phyloP scores from a whole-genome alignment of 2,113 vertebrate species.

The Fulmarus glacialis region DNA sequence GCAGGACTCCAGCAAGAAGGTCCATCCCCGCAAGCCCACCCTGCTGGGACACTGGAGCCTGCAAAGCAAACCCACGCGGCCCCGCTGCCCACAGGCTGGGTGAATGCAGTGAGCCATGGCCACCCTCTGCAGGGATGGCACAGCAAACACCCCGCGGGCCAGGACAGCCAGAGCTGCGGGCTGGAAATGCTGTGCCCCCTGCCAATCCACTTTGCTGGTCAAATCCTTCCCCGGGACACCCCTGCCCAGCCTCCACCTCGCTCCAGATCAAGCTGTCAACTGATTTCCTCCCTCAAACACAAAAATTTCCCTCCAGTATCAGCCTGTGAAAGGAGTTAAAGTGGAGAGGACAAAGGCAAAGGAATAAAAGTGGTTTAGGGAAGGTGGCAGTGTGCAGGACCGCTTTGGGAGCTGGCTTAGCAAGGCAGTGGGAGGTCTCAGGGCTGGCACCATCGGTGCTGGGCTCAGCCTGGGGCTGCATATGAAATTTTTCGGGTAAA shows the following conservation, averaged over 20 bases:
- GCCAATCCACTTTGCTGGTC: not conserved
- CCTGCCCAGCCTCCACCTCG: not conserved
- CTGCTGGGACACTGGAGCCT: not conserved
- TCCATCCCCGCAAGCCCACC: not conserved
- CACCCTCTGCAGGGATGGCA: not conserved
- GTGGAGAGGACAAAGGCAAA: not conserved
- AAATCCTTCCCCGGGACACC: not conserved
- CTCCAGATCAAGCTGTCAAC: not conserved
- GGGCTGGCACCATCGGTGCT: rapidly evolving
- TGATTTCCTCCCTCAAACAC: not conserved
- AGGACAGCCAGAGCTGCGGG: not conserved
- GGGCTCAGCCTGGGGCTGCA: not conserved
- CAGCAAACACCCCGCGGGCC: rapidly evolving
- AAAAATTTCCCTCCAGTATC: not conserved
- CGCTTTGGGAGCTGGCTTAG: rapidly evolving
- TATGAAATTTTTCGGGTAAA: not conserved
- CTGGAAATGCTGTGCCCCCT: not conserved
- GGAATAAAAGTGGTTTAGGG: not conserved
- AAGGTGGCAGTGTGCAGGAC: rapidly evolving
- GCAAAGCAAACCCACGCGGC: not conserved
- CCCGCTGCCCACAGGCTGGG: rapidly evolving
- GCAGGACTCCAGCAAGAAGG: not conserved
- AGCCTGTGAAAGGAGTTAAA: not conserved
- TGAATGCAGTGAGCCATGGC: rapidly evolving
- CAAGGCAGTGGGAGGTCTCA: rapidly evolving